Percentiles rank a stretch among this genome's conserved stretches.
Evolutionary conservation across 2,888 invertebrate genomes (phyloP).

Genomic region (Parthenolecanium corni): DNA sequence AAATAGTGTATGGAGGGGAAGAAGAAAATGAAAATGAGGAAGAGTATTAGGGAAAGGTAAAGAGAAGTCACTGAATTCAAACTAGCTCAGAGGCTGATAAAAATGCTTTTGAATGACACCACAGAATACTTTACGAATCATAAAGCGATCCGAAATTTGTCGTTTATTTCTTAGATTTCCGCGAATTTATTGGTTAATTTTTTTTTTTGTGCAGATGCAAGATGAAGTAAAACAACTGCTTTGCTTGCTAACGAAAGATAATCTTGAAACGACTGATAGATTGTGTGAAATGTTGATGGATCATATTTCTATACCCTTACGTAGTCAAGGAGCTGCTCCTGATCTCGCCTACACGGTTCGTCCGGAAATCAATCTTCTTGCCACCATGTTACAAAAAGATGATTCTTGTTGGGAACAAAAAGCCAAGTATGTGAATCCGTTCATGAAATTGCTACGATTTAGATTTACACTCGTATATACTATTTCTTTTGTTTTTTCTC

Average conservation of each 20-base stretch:
- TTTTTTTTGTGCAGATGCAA: conserved; percentile 64
- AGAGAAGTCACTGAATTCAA: no score
- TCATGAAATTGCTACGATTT: not conserved
- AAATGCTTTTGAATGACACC: no score
- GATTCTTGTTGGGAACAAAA: conserved; percentile 94
- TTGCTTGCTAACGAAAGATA: conserved; percentile 79
- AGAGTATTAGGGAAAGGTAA: no score
- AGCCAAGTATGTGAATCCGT: conserved; percentile 44
- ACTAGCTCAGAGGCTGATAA: no score
- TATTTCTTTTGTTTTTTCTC: no score
- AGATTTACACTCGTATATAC: not conserved
- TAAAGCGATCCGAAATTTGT: no score
- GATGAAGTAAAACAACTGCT: conserved; percentile 80
- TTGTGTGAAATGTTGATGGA: conserved; percentile 71
- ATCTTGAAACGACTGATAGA: conserved; percentile 66
- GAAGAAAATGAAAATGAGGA: no score
- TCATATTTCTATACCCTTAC: conserved; percentile 67
- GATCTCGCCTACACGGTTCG: conserved; percentile 66
- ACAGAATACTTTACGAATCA: no score
- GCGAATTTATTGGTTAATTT: no score
- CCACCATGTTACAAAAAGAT: conserved; percentile 78
- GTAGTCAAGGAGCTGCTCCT: conserved; percentile 61
- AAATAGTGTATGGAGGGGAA: no score
- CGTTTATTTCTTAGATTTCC: no score
- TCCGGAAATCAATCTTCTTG: conserved; percentile 78